phyloP scores from a whole-genome alignment of 2,888 invertebrate species.

The Pterobdella sp. region DNA sequence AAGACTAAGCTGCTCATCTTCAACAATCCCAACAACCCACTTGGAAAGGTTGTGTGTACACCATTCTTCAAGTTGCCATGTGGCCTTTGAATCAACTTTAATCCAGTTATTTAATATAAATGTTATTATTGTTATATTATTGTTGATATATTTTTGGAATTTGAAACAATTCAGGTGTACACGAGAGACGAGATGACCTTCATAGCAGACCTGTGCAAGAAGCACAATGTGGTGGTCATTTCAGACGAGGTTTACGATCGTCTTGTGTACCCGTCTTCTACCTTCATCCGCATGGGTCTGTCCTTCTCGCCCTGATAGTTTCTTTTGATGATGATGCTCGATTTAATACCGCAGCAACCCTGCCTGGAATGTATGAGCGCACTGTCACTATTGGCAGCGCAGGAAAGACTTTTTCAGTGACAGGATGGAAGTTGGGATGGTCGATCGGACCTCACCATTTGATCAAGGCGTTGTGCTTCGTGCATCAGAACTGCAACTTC shows the following conservation, averaged over 20 bases:
- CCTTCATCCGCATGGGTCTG: constrained; percentile 26
- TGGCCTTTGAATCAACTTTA: too few relatives aligned
- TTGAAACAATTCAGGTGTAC: constrained; percentile 51
- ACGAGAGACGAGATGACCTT: constrained; percentile 51
- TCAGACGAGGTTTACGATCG: constrained; percentile 12
- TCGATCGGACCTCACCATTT: constrained; percentile 78
- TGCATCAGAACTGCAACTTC: constrained; percentile 90
- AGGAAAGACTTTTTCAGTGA: constrained; percentile 90
- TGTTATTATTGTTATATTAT: not conserved
- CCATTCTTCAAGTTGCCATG: too few relatives aligned
- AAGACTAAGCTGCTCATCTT: constrained; percentile 88
- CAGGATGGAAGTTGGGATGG: constrained; percentile 81
- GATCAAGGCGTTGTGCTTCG: constrained; percentile 68
- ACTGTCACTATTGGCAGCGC: constrained; percentile 94
- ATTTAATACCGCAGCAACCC: constrained; percentile 58
- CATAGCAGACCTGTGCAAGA: constrained; percentile 80
- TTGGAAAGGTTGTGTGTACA: constrained; percentile 84
- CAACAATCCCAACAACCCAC: constrained; percentile 96
- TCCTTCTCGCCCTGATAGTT: not conserved
- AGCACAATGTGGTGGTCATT: constrained; percentile 65
- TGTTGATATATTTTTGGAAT: not conserved
- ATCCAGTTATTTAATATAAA: not conserved
- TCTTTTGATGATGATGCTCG: too few relatives aligned
- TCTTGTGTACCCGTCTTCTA: constrained; percentile 5
- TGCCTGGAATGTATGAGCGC: constrained; percentile 95